These are phyloP conservation scores for Oscheius onirici DNA, from an alignment of 2,888 invertebrate genomes.

Conservation along the genomic window DNA sequence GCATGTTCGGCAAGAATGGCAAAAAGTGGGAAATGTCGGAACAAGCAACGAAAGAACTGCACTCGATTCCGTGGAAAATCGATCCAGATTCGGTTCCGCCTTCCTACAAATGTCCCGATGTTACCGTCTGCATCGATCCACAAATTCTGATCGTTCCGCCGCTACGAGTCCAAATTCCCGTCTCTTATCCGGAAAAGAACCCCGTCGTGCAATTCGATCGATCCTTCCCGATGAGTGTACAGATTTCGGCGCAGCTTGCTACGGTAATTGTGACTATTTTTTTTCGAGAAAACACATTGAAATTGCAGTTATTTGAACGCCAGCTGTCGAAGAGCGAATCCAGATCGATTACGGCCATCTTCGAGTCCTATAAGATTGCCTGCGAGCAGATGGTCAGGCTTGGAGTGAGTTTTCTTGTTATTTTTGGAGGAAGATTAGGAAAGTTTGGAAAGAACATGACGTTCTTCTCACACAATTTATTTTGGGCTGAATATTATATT, in stretches of 20 bases:
- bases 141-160: constrained; percentile 32
- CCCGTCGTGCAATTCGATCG: constrained; percentile 47
- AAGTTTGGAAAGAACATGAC: no score
- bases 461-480: no score
- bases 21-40: constrained; percentile 41
- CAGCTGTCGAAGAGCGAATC: constrained; percentile 10
- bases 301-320: constrained; percentile 34
- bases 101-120: constrained; percentile 39
- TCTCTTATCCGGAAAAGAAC: constrained; percentile 38
- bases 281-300: not conserved
- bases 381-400: constrained; percentile 37
- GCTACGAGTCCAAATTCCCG: constrained; percentile 41
- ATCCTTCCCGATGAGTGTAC: constrained; percentile 36
- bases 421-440: no score
- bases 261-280: constrained; percentile 11
- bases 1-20: constrained; percentile 34
- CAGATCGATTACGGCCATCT: constrained; percentile 28
- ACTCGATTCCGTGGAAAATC: constrained; percentile 35
- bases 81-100: constrained; percentile 45
- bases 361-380: constrained; percentile 36
- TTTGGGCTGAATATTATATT: no score
- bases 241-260: constrained; percentile 23
- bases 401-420: constrained; percentile 15
- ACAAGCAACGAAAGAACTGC: constrained; percentile 40
- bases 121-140: constrained; percentile 39